These are phyloP conservation scores for Cyclargus thomasi DNA, from an alignment of 1,140 invertebrate species.

Conservation along the genomic window DNA sequence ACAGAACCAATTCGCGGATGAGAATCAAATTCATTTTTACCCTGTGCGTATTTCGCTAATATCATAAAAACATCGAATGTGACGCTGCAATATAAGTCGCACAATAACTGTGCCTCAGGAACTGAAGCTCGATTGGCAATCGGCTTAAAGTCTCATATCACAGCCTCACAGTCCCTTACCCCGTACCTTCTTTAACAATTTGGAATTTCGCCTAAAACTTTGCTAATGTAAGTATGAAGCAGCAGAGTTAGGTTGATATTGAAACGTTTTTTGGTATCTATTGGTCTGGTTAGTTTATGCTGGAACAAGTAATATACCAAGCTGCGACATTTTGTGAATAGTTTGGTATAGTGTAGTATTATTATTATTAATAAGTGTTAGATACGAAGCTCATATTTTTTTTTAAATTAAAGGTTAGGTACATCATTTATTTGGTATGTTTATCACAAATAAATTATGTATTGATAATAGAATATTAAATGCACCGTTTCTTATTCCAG, in stretches of 20 bases:
- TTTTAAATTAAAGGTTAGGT: no score
- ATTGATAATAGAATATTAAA: not conserved
- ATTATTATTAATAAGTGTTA: no score
- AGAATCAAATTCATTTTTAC: constrained; percentile 54
- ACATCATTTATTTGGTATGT: no score
- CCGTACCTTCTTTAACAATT: constrained; percentile 60
- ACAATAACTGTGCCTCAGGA: constrained; percentile 2
- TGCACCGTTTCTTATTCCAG: not conserved
- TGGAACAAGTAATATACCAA: not conserved
- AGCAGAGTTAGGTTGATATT: constrained; percentile 40
- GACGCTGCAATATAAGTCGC: constrained; percentile 10
- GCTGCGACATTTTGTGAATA: no score
- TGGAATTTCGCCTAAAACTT: constrained; percentile 51
- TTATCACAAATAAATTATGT: not conserved
- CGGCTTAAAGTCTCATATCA: constrained; percentile 33
- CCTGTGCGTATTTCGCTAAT: constrained; percentile 65
- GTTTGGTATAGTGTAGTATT: no score
- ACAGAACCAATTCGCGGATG: constrained; percentile 33
- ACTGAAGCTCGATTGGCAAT: constrained; percentile 41
- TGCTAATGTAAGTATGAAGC: constrained; percentile 29
- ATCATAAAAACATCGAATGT: constrained; percentile 47
- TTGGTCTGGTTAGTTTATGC: constrained; percentile 9
- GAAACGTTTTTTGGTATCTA: constrained; percentile 45
- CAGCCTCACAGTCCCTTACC: constrained; percentile 51
- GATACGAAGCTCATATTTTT: no score